Conservation (phyloP, 2,113 vertebrate species). For the Megalops atlanticus region DNA sequence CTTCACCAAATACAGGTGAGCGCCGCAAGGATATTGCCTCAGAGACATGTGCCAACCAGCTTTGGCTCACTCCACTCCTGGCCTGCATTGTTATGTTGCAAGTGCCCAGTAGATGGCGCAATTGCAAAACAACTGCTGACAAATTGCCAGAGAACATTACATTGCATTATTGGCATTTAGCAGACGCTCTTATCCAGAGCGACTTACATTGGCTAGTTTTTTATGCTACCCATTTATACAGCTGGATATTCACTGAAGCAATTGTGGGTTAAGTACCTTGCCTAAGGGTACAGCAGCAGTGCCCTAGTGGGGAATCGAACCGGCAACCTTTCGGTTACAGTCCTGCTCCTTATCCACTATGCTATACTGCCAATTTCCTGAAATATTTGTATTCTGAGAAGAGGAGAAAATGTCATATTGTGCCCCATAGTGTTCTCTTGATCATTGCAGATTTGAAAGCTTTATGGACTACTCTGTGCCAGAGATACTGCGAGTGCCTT, state of each 20-base stretch:
- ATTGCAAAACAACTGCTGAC: neutral
- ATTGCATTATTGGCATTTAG: too few relatives aligned
- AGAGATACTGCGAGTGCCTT: slow-evolving; percentile 92
- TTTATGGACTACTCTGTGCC: slow-evolving; percentile 95
- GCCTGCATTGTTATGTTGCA: neutral
- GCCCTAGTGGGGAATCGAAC: too few relatives aligned
- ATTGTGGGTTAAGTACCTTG: too few relatives aligned
- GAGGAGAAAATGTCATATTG: neutral
- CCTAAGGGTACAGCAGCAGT: too few relatives aligned
- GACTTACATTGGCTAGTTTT: too few relatives aligned
- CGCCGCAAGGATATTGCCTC: neutral
- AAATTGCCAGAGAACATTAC: neutral
- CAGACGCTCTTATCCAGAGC: too few relatives aligned
- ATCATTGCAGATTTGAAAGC: slow-evolving; percentile 79
- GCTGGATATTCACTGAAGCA: too few relatives aligned
- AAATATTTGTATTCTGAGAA: neutral
- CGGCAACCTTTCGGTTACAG: too few relatives aligned
- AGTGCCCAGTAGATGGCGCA: neutral
- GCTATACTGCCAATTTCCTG: too few relatives aligned
- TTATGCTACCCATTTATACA: too few relatives aligned
- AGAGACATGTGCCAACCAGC: neutral
- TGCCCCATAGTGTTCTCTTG: neutral
- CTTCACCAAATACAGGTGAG: slow-evolving; percentile 76
- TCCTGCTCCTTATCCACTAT: too few relatives aligned
- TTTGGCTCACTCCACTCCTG: neutral